Percentiles rank a stretch among this genome's conserved stretches.
These are phyloP conservation scores for Drosophila nigromelanica DNA, from an alignment of 1,140 invertebrate species.

Conservation along the genomic window DNA sequence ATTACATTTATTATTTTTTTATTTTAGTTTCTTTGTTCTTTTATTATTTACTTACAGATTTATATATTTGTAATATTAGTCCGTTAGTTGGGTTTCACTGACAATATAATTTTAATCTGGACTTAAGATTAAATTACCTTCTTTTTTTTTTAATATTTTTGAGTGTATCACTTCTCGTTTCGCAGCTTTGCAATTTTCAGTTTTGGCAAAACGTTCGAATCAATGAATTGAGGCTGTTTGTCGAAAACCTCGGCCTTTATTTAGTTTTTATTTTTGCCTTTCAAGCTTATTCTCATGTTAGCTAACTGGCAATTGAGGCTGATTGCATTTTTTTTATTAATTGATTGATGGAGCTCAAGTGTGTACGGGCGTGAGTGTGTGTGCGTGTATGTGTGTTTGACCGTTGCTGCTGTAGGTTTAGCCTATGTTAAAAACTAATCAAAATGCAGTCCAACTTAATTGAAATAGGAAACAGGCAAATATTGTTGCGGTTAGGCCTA, in stretches of 20 bases:
- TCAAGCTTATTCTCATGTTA: constrained; percentile 39
- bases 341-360: constrained; percentile 75
- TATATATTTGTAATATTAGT: too few relatives aligned
- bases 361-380: constrained; percentile 25
- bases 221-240: constrained; percentile 70
- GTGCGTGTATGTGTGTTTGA: constrained; percentile 4
- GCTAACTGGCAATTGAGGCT: constrained; percentile 68
- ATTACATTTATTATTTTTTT: too few relatives aligned
- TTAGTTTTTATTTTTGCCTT: constrained; percentile 34
- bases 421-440: constrained; percentile 78
- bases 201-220: constrained; percentile 62
- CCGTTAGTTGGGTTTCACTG: too few relatives aligned
- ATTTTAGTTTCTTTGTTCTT: too few relatives aligned
- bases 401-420: constrained; percentile 21
- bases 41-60: too few relatives aligned
- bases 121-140: background rate
- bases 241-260: constrained; percentile 23
- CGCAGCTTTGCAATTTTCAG: constrained; percentile 66
- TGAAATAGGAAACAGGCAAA: constrained; percentile 62
- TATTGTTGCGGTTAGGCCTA: constrained; percentile 63
- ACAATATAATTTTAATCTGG: background rate
- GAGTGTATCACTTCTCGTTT: constrained; percentile 28
- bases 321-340: constrained; percentile 75
- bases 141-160: background rate
- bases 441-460: constrained; percentile 68